Conservation (phyloP, 23 tunicate species). For the Styela plicata region DNA sequence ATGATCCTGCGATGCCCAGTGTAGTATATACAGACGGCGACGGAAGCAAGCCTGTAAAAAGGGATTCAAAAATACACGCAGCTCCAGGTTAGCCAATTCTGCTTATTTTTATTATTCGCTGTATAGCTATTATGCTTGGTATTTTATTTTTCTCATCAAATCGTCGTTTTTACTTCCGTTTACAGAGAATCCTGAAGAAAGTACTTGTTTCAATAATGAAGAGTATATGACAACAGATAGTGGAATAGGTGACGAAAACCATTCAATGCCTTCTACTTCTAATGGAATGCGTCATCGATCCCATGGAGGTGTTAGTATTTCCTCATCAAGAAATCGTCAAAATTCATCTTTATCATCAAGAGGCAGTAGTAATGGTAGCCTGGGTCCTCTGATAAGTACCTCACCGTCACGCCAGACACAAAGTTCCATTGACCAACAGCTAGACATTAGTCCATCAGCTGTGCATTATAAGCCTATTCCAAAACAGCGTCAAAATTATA, state of each 20-base stretch:
- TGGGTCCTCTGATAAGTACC: not conserved
- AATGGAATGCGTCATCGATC: not conserved
- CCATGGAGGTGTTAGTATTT: not conserved
- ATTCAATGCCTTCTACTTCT: constrained; percentile 44
- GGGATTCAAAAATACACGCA: not conserved
- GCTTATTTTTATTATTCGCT: too few relatives aligned
- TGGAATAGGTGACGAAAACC: constrained; percentile 86
- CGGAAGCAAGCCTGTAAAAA: not conserved
- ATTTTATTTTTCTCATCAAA: too few relatives aligned
- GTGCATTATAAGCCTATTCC: constrained; percentile 2
- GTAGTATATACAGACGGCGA: not conserved
- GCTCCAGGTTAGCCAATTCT: not conserved
- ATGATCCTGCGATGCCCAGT: not conserved
- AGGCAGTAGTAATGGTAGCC: constrained; percentile 8
- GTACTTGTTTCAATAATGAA: constrained; percentile 52
- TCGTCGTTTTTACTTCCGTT: too few relatives aligned
- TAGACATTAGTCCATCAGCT: not conserved
- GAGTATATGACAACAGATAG: constrained; percentile 88
- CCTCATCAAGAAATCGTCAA: constrained; percentile 1
- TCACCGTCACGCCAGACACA: not conserved
- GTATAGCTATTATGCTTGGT: too few relatives aligned
- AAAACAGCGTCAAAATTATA: not conserved
- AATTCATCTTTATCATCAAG: constrained; percentile 4
- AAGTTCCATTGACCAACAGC: not conserved
- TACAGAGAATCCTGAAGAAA: constrained; percentile 22